A percentile compares a stretch with the other conserved stretches of the same genome.
Conservation (phyloP, 2,797 vertebrate genomes). For the Mallotus villosus region DNA sequence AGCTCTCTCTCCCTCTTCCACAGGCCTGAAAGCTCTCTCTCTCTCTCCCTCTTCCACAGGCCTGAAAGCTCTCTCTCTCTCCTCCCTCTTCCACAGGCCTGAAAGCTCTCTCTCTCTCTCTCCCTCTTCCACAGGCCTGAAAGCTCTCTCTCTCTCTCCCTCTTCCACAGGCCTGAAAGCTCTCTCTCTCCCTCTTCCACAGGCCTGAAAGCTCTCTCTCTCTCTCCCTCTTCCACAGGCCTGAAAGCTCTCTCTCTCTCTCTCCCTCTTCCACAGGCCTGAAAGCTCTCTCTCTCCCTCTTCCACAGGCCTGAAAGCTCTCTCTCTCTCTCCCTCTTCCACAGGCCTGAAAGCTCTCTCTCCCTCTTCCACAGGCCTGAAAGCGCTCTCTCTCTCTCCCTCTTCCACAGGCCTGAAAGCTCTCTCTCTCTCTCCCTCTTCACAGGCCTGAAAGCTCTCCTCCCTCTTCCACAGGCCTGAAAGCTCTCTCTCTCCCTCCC, state of each 20-base stretch:
- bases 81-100: conserved; percentile 4
- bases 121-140: conserved; percentile 6
- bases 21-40: conserved; percentile 24
- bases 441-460: conserved; percentile 22
- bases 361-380: conserved; percentile 6
- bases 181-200: conserved; percentile 14
- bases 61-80: conserved; percentile 29
- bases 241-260: conserved; percentile 30
- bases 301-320: conserved; percentile 17
- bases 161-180: conserved; percentile 14
- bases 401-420: conserved; percentile 14
- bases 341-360: conserved; percentile 24
- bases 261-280: conserved; percentile 4
- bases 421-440: no score
- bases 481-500: no score
- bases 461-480: conserved; percentile 6
- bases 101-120: conserved; percentile 29
- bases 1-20: conserved; percentile 19
- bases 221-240: no score
- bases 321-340: no score
- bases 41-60: no score
- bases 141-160: no score
- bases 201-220: conserved; percentile 25
- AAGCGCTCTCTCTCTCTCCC: no score
- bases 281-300: conserved; percentile 26